These are phyloP conservation scores for Frieseomelitta varia DNA, from an alignment of 1,140 invertebrate species.

Conservation along the genomic window DNA sequence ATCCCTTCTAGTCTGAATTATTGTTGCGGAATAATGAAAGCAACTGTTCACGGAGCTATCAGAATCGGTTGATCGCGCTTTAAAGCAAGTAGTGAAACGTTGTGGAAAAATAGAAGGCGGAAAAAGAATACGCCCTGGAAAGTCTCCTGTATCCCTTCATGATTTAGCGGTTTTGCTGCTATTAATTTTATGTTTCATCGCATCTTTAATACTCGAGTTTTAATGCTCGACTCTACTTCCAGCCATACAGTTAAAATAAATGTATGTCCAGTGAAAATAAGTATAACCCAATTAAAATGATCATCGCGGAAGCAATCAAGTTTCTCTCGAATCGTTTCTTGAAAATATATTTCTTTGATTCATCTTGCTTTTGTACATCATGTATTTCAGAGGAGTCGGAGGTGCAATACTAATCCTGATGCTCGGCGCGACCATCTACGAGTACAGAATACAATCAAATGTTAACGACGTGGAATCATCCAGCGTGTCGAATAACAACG, in stretches of 20 bases:
- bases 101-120: neutral
- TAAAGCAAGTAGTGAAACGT: neutral
- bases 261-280: neutral
- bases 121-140: neutral
- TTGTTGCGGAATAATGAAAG: neutral
- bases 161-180: too few species aligned
- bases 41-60: neutral
- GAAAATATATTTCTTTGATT: neutral
- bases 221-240: neutral
- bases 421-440: slow-evolving; percentile 84
- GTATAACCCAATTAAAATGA: neutral
- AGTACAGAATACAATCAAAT: slow-evolving; percentile 71
- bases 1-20: neutral
- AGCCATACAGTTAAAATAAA: neutral
- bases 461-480: slow-evolving; percentile 74
- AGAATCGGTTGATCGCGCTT: neutral
- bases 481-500: slow-evolving; percentile 77
- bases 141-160: neutral
- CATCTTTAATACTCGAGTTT: neutral
- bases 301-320: neutral
- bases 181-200: slow-evolving; percentile 19
- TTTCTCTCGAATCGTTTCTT: neutral
- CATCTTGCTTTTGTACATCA: neutral
- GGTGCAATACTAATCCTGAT: slow-evolving; percentile 82
- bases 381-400: slow-evolving; percentile 79